phyloP scores from a whole-genome alignment of 2,113 vertebrate genomes.

The Epinephelus cyanopodus region DNA sequence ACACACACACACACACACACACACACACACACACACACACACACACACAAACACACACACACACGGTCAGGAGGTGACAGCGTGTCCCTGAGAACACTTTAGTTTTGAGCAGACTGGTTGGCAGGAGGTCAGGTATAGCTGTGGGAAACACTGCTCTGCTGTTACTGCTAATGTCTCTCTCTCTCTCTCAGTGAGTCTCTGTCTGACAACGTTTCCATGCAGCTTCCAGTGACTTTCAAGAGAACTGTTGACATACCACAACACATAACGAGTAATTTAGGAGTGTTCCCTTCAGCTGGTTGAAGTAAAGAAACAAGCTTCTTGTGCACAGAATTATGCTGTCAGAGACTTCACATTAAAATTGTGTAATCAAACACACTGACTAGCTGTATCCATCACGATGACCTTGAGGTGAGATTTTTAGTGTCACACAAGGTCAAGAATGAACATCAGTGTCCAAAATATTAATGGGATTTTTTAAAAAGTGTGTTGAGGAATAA shows the following conservation, averaged over 20 bases:
- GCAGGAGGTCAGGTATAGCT: slow-evolving; percentile 40
- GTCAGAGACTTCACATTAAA: neutral
- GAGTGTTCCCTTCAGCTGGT: neutral
- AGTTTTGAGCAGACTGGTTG: slow-evolving; percentile 10
- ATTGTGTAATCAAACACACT: neutral
- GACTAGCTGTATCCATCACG: neutral
- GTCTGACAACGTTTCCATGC: neutral
- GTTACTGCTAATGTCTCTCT: slow-evolving; percentile 4
- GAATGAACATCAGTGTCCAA: neutral
- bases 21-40: slow-evolving; percentile 10
- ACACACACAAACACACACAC: slow-evolving; percentile 10
- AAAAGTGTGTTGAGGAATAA: neutral
- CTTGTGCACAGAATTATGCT: neutral
- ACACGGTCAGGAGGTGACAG: slow-evolving; percentile 8
- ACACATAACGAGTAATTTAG: neutral
- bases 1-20: slow-evolving; percentile 4
- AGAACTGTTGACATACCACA: neutral
- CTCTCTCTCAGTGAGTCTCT: slow-evolving; percentile 8
- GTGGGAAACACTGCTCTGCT: slow-evolving; percentile 41
- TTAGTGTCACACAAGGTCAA: neutral
- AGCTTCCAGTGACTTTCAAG: neutral
- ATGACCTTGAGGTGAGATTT: slow-evolving; percentile 6
- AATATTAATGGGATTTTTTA: neutral
- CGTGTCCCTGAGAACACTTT: slow-evolving; percentile 36
- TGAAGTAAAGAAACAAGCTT: neutral